Conservation (phyloP, 2,888 invertebrate species). For the Drosophila paranaensis region DNA sequence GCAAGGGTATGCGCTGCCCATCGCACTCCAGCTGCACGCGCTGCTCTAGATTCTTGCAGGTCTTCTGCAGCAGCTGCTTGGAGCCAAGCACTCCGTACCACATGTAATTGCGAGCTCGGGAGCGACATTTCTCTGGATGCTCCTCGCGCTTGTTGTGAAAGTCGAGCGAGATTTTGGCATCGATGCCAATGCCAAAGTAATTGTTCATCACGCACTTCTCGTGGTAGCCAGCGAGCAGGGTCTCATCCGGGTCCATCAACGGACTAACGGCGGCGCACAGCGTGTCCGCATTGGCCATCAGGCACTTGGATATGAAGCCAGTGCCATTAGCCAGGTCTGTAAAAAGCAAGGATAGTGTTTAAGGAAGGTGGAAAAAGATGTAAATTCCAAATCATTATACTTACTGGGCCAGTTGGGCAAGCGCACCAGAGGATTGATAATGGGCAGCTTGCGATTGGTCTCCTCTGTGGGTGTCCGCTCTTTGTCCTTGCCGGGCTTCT, state of each 20-base stretch:
- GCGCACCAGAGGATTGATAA: conserved; percentile 94
- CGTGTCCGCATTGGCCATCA: conserved; percentile 97
- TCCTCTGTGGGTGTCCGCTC: conserved; percentile 84
- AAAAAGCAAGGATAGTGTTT: not conserved
- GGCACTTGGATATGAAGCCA: conserved; percentile 97
- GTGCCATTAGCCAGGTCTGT: conserved; percentile 87
- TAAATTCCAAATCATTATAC: conserved; percentile 51
- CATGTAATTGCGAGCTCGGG: conserved; percentile 97
- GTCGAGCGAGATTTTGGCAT: conserved; percentile 98
- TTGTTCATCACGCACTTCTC: conserved; percentile 99
- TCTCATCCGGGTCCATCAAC: conserved; percentile 96
- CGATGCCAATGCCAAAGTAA: conserved; percentile 99
- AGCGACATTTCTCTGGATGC: conserved; percentile 97
- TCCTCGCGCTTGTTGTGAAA: conserved; percentile 99
- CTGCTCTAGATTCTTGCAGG: conserved; percentile 98
- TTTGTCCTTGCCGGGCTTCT: conserved; percentile 82
- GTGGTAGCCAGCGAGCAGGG: conserved; percentile 93
- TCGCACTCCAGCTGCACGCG: conserved; percentile 98
- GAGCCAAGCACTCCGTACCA: conserved; percentile 94
- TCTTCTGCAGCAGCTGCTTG: conserved; percentile 93
- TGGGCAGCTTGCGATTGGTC: conserved; percentile 91
- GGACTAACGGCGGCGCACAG: conserved; percentile 98
- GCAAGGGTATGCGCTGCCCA: conserved; percentile 96
- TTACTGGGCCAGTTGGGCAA: conserved; percentile 95
- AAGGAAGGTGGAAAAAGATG: no score